Conservation (phyloP, 2,888 invertebrate species). For the Cephonodes hylas region DNA sequence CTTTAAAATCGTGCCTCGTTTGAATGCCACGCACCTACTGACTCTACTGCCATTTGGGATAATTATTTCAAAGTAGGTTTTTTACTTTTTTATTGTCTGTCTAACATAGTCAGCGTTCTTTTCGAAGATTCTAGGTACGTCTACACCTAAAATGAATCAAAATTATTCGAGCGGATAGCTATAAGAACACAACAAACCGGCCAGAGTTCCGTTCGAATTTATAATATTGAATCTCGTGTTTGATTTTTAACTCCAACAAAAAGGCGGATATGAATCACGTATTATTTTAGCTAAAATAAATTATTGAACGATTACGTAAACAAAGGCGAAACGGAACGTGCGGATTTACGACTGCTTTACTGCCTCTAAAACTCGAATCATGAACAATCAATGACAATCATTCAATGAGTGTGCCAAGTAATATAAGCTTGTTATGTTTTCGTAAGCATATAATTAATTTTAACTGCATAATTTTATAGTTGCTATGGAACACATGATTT, state of each 20-base stretch:
- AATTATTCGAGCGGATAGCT: no score
- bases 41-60: background rate
- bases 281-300: constrained; percentile 15
- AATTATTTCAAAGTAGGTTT: no score
- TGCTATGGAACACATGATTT: background rate
- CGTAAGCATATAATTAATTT: constrained; percentile 19
- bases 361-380: constrained; percentile 44
- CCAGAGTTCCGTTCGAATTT: no score
- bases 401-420: constrained; percentile 36
- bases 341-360: constrained; percentile 42
- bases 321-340: constrained; percentile 36
- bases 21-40: constrained; percentile 10
- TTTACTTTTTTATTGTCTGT: no score
- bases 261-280: constrained; percentile 15
- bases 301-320: constrained; percentile 34
- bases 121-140: background rate
- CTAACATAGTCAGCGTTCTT: no score
- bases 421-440: constrained; percentile 33
- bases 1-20: constrained; percentile 45
- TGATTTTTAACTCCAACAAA: no score
- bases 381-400: constrained; percentile 51
- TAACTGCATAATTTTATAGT: background rate
- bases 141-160: no score
- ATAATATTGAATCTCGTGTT: no score
- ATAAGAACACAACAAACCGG: no score